Conservation (phyloP, 2,797 vertebrate species). For the Pelobates cultripes region DNA sequence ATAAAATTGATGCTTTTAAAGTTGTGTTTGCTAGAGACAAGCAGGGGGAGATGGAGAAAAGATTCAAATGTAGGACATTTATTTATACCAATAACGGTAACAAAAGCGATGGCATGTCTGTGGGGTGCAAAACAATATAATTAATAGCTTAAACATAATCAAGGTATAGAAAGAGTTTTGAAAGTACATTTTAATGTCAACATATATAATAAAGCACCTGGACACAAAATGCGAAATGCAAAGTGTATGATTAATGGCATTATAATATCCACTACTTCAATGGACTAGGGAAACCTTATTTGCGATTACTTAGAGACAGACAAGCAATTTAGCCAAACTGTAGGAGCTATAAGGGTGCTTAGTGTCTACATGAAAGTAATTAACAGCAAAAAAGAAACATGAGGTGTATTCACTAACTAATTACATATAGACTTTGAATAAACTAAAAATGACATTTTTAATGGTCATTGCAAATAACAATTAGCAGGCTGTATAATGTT, state of each 20-base stretch:
- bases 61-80: background rate
- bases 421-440: too few relatives aligned
- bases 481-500: too few relatives aligned
- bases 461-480: too few relatives aligned
- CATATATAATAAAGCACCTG: background rate
- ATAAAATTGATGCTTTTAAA: background rate
- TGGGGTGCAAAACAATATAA: background rate
- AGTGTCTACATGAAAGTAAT: background rate
- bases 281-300: background rate
- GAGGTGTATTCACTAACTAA: background rate
- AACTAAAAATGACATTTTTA: too few relatives aligned
- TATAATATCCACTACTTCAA: background rate
- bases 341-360: background rate
- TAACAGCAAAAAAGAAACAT: background rate
- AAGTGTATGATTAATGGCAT: background rate
- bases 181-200: conserved; percentile 13
- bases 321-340: background rate
- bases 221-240: background rate
- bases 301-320: background rate
- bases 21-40: background rate
- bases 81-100: background rate
- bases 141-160: background rate
- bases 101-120: background rate
- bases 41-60: background rate
- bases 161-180: background rate